Base-by-base conservation (phyloP, 2,113 vertebrate species). In the Sminthopsis crassicaudata region DNA sequence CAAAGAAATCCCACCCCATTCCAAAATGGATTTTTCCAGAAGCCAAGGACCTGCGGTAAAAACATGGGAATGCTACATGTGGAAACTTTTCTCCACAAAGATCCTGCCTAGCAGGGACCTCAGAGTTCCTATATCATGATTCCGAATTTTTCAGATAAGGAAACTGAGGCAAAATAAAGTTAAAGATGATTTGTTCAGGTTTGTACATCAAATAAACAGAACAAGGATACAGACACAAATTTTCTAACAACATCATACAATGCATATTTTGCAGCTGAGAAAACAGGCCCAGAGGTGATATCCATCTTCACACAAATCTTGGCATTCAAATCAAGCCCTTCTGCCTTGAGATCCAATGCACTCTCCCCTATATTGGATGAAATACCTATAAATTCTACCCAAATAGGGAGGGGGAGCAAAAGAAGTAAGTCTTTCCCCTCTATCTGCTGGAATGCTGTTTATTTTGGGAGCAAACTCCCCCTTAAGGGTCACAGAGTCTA, bases 1-100 rank as follows among this genome's bases (percentile, higher is more conserved):
- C 1, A 0, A 10, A 3, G 19, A 48, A 2, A 26, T 30, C 4
- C 46, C 19, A 52, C 42, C 2, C 2, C 1, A 25, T 0, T 46
- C 53, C 91, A 0, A 19, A 55, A 19, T 46, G 23, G 25, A 7
- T 9, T 51, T 53, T 0, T 46, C 52, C n/a, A 11, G 51, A 27
- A 16, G 84, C 22, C 60, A 4, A 46, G 94, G 76, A 3, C 10
- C 25, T 30, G 14, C 48, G 42, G 14, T 36, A 24, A 88, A 51
- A 67, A 67, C 27, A 67, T 3, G 11, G 30, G 57, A 6, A 67
- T 67, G 12, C 12, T 67, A 67, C 9, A 57, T 27, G 10, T 11
- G 26, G 12, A 67, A 67, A 51, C 9, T 19, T 7, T 27, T 53
- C 36, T 27, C 26, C 46, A 1, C 90, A 26, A 36, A n/a, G 12